Conservation (phyloP, 2,113 vertebrate genomes). For the Hippocampus barbouri region DNA sequence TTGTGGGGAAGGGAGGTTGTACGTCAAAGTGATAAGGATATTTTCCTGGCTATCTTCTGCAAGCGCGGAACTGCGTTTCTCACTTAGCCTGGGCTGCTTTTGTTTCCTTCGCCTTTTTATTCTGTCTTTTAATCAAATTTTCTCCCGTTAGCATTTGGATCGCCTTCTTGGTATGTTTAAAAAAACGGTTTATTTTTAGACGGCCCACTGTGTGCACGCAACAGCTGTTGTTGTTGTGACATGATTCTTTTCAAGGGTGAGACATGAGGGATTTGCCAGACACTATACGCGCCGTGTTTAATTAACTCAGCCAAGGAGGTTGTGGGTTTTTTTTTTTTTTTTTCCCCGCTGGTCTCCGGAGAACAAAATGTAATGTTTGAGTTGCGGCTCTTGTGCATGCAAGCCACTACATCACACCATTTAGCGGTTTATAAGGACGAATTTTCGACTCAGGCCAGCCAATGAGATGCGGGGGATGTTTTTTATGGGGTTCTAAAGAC, state of each 20-base stretch:
- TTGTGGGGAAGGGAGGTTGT: not conserved
- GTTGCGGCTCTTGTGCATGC: not conserved
- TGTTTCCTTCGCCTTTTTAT: not conserved
- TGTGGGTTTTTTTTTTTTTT: not conserved
- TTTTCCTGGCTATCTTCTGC: not conserved
- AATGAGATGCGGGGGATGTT: not conserved
- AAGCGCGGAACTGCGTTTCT: not conserved
- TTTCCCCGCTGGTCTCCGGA: not conserved
- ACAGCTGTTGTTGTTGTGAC: conserved; percentile 7
- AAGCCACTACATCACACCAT: not conserved
- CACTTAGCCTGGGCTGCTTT: not conserved
- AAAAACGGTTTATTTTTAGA: not conserved
- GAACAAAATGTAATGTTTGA: conserved; percentile 1
- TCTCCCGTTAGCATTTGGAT: not conserved
- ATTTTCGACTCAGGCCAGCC: not conserved
- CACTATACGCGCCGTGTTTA: not conserved
- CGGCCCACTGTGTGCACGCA: not conserved
- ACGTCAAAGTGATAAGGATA: not conserved
- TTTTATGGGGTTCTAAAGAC: not conserved
- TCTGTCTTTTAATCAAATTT: not conserved
- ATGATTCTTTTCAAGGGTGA: conserved; percentile 8
- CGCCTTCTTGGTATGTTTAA: not conserved
- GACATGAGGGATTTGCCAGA: conserved; percentile 8
- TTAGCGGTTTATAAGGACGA: not conserved
- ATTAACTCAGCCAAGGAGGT: conserved; percentile 6